A percentile compares a stretch with the other conserved stretches of the same genome.
Evolutionary conservation across 1,140 invertebrate genomes (phyloP).

Genomic region (Samia ricini): DNA sequence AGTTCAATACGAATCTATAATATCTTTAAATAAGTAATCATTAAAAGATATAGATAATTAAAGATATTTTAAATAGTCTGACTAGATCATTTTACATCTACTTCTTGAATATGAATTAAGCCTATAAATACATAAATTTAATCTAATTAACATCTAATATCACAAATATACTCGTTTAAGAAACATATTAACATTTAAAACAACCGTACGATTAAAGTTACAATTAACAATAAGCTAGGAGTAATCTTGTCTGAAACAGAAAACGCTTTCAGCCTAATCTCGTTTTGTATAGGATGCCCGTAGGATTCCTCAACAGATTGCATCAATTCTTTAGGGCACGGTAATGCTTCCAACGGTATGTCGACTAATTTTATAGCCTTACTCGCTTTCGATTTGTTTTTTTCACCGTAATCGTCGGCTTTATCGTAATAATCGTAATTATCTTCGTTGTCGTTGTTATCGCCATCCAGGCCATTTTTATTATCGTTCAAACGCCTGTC

Average conservation of each 20-base stretch:
- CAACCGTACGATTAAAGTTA: slow-evolving; percentile 37
- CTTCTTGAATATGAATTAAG: slow-evolving; percentile 3
- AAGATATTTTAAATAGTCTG: neutral
- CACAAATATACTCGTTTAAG: slow-evolving; percentile 57
- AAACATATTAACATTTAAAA: slow-evolving; percentile 37
- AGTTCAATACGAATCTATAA: too few species aligned
- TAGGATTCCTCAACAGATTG: slow-evolving; percentile 63
- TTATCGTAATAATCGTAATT: slow-evolving; percentile 67
- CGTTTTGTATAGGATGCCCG: slow-evolving; percentile 65
- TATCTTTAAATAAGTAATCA: too few species aligned
- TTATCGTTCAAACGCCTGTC: slow-evolving; percentile 46
- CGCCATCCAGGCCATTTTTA: slow-evolving; percentile 31
- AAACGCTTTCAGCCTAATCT: slow-evolving; percentile 65
- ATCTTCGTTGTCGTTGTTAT: slow-evolving; percentile 49
- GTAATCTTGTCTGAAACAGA: slow-evolving; percentile 41
- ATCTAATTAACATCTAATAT: slow-evolving; percentile 63
- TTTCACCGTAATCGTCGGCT: slow-evolving; percentile 53
- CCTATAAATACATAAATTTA: slow-evolving; percentile 37
- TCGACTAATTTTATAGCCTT: slow-evolving; percentile 57
- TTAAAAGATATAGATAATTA: neutral
- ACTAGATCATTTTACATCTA: slow-evolving; percentile 2
- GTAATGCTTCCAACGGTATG: slow-evolving; percentile 57
- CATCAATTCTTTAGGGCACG: slow-evolving; percentile 67
- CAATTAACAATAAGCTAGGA: slow-evolving; percentile 37
- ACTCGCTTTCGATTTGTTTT: slow-evolving; percentile 42